Conservation (phyloP, 64 coral and sea anemone genomes). For the Hydrozoanthus tunicans region DNA sequence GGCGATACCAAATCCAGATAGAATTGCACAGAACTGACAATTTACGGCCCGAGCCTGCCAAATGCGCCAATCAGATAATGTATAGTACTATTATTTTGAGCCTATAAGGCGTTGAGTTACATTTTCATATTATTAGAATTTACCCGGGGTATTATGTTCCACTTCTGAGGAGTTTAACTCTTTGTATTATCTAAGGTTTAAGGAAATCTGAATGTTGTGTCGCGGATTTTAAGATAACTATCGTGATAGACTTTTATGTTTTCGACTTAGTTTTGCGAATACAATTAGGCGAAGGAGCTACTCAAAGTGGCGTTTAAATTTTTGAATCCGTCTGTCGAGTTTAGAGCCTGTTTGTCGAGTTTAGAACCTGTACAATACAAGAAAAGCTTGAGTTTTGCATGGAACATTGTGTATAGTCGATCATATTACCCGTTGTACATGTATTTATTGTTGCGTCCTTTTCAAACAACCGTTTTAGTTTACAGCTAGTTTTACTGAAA, state of each 20-base stretch:
- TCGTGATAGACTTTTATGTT: neutral
- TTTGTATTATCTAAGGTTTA: conserved; percentile 9
- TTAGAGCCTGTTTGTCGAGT: neutral
- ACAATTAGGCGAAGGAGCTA: neutral
- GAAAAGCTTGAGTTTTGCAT: conserved; percentile 20
- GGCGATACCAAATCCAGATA: neutral
- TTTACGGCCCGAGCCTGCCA: neutral
- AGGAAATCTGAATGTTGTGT: neutral
- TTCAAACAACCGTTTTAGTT: neutral
- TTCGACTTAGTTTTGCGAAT: neutral
- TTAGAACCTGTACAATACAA: neutral
- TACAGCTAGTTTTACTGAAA: neutral
- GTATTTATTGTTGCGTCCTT: conserved; percentile 54
- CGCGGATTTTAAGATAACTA: neutral
- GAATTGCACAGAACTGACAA: conserved; percentile 19
- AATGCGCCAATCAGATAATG: conserved; percentile 15
- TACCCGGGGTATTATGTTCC: neutral
- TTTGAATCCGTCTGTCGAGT: neutral
- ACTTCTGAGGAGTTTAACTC: conserved; percentile 47
- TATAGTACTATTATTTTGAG: conserved; percentile 30
- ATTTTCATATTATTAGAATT: conserved; percentile 33
- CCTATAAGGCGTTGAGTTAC: conserved; percentile 25
- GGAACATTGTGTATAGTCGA: conserved; percentile 26
- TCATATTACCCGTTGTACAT: neutral
- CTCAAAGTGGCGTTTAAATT: conserved; percentile 39